phyloP scores from a whole-genome alignment of 2,113 vertebrate species.

The Mixornis gularis region DNA sequence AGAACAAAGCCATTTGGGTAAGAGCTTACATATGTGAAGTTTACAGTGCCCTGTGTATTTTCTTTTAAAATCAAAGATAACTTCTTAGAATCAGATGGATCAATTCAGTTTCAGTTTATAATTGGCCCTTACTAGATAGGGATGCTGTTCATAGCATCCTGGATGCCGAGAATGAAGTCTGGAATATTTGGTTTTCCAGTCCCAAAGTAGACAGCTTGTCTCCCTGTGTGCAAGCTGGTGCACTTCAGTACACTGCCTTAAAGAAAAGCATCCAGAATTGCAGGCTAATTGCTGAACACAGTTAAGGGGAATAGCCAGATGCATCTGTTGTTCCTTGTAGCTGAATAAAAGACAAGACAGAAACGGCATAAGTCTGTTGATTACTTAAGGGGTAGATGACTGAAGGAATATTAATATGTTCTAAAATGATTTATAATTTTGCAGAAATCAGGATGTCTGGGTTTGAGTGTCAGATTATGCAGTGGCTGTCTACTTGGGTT shows the following conservation, averaged over 20 bases:
- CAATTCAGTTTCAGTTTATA: neutral
- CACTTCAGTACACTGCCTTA: neutral
- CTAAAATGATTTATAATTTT: neutral
- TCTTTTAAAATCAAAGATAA: neutral
- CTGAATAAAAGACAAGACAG: neutral
- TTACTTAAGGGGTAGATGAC: neutral
- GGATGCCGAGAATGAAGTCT: neutral
- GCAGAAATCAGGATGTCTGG: neutral
- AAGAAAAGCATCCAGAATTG: neutral
- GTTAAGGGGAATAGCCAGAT: neutral
- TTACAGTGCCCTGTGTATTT: neutral
- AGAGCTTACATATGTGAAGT: neutral
- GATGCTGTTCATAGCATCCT: neutral
- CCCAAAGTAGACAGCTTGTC: neutral
- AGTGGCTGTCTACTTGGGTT: neutral
- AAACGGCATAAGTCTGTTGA: neutral
- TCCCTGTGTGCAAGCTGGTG: neutral
- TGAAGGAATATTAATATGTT: neutral
- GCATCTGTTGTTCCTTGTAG: neutral
- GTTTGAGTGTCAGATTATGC: neutral
- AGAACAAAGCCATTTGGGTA: neutral
- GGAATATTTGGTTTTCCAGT: neutral
- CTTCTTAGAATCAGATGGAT: neutral
- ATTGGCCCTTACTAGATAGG: neutral
- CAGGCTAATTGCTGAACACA: neutral